Conservation (phyloP, 2,113 vertebrate genomes). For the Strix aluco region DNA sequence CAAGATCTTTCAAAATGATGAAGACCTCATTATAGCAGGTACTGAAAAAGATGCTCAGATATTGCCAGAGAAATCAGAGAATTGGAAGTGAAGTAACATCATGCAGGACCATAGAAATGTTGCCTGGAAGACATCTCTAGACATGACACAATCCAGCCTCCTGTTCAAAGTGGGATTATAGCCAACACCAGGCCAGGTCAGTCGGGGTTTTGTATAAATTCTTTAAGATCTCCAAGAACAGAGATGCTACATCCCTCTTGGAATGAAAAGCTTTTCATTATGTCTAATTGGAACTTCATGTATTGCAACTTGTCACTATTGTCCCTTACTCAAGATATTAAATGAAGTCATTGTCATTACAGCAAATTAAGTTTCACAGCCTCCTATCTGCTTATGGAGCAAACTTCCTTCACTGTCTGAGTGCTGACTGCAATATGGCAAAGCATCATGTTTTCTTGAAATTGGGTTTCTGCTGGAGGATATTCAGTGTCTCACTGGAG, state of each 20-base stretch:
- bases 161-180: neutral
- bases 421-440: neutral
- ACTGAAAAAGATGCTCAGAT: neutral
- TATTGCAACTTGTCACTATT: neutral
- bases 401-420: neutral
- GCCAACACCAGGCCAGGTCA: neutral
- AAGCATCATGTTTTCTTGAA: neutral
- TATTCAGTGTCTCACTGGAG: neutral
- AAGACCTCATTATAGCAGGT: neutral
- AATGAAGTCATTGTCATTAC: neutral
- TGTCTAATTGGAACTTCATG: neutral
- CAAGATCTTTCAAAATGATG: neutral
- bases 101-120: neutral
- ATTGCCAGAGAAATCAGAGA: neutral
- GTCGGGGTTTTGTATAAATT: neutral
- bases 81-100: neutral
- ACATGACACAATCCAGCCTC: neutral
- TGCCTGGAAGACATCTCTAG: neutral
- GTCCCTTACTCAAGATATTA: neutral
- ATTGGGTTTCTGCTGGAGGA: neutral
- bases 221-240: neutral
- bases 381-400: neutral
- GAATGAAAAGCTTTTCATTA: neutral
- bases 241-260: neutral
- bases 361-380: neutral